Conservation (phyloP, 2,113 vertebrate genomes). For the Chitala chitala region DNA sequence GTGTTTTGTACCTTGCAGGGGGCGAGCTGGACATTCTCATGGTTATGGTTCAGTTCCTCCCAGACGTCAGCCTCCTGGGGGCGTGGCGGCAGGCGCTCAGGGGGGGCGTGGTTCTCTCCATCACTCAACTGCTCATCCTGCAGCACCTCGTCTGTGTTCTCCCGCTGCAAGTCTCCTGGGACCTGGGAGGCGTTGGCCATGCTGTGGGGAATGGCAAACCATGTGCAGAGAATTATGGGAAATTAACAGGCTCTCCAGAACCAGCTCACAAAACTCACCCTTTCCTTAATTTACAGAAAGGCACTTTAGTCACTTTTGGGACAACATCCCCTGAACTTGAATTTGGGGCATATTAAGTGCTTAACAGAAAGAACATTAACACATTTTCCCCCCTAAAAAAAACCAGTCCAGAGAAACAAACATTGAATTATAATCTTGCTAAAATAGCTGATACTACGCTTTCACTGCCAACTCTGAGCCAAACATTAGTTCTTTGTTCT, state of each 20-base stretch:
- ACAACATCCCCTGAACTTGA: too few species aligned
- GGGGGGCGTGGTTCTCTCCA: conserved; percentile 81
- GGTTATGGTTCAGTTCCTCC: conserved; percentile 91
- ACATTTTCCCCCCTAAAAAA: not conserved
- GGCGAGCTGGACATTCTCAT: conserved; percentile 74
- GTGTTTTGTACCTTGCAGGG: conserved; percentile 73
- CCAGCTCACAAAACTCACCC: not conserved
- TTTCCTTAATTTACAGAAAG: conserved; percentile 36
- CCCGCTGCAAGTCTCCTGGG: conserved; percentile 86
- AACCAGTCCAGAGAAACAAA: too few species aligned
- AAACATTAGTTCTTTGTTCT: conserved; percentile 9
- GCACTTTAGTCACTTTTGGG: not conserved
- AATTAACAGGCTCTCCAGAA: too few species aligned
- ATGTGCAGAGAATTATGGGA: conserved; percentile 18
- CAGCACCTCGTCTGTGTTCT: conserved; percentile 98
- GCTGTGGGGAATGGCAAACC: conserved; percentile 61
- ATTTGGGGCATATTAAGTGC: too few species aligned
- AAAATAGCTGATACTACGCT: not conserved
- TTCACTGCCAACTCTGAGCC: not conserved
- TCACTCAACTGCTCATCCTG: conserved; percentile 96
- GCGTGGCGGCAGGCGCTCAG: conserved; percentile 68
- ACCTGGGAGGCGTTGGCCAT: conserved; percentile 96
- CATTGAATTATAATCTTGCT: too few species aligned
- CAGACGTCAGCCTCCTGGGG: conserved; percentile 82
- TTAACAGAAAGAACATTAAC: not conserved